Evolutionary conservation across 2,888 invertebrate species (phyloP), one percentile per base, ranked within the genome.

Genomic region (Catocala nupta): DNA sequence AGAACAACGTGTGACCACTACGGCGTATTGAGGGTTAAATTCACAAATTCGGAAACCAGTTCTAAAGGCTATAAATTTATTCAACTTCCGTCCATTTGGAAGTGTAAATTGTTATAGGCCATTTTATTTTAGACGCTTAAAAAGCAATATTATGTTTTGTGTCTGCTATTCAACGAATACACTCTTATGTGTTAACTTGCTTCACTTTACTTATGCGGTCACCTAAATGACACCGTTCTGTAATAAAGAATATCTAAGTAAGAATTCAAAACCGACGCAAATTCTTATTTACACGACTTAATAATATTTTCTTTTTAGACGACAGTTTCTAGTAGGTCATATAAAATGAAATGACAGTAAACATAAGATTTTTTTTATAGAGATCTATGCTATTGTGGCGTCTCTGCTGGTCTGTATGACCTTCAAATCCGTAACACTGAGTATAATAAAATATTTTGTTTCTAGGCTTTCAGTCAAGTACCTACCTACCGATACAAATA

Each of bases 111-210:
- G 86, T 84, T 82, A 81, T 75, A 84, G 83, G 77, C 81, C 78
- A 87, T 84, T 85, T 85, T 84, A 85, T 87, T 88, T 84, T 82
- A 80, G 78, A 74, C 81, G 77, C 81, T 83, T 85, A 88, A 90
- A 90, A 85, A 90, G 90, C 90, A 86, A 87, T 88, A 73, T 83
- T 87, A 82, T 90, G 90, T 90, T 88, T 75, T 72, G 75, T 75
- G 80, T 73, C 77, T 75, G 81, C 57, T 56, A 60, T 80, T 75
- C 80, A 79, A 73, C 61, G 73, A 71, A 73, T 73, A 65, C 59
- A 59, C 67, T 65, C 53, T 65, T 47, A 77, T 53, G 80, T 81
- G 80, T 79, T 80, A 81, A 78, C 71, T 78, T 70, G 70, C 69
- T 72, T 69, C 57, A 70, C 73, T 70, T 61, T 51, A 59, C 43